A percentile compares a stretch with the other conserved stretches of the same genome.
These are phyloP conservation scores for Medauroidea extradentata DNA, from an alignment of 1,140 invertebrate species.

Conservation along the genomic window DNA sequence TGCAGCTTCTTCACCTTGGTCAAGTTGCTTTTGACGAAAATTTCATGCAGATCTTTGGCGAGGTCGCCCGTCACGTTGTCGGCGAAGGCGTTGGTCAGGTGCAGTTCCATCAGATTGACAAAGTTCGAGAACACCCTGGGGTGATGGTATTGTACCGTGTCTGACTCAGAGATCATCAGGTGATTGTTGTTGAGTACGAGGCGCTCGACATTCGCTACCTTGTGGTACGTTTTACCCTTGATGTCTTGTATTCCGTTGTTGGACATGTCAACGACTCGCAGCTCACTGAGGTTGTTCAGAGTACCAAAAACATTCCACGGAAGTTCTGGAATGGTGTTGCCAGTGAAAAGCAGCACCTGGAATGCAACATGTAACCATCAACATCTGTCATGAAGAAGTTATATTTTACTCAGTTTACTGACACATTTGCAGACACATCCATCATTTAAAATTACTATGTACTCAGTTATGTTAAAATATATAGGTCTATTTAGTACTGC, in stretches of 20 bases:
- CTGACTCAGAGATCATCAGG: conserved; percentile 52
- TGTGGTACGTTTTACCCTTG: conserved; percentile 71
- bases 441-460: too few species aligned
- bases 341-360: conserved; percentile 68
- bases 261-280: conserved; percentile 70
- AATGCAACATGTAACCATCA: conserved; percentile 12
- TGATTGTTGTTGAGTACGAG: conserved; percentile 72
- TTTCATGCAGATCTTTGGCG: conserved; percentile 62
- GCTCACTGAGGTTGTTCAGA: conserved; percentile 50
- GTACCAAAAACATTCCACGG: conserved; percentile 70
- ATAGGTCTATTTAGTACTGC: neutral
- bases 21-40: conserved; percentile 65
- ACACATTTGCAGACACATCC: too few species aligned
- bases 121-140: conserved; percentile 77
- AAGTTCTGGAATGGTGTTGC: conserved; percentile 60
- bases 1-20: conserved; percentile 65
- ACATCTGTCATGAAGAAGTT: too few species aligned
- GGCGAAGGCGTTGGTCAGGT: conserved; percentile 72
- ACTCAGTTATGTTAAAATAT: neutral
- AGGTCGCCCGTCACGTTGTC: conserved; percentile 58
- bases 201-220: conserved; percentile 64
- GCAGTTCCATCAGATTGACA: conserved; percentile 62
- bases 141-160: conserved; percentile 53
- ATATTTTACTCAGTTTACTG: too few species aligned
- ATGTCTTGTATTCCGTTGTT: conserved; percentile 71